phyloP scores from a whole-genome alignment of 2,888 invertebrate genomes.

The Mythimna impura region DNA sequence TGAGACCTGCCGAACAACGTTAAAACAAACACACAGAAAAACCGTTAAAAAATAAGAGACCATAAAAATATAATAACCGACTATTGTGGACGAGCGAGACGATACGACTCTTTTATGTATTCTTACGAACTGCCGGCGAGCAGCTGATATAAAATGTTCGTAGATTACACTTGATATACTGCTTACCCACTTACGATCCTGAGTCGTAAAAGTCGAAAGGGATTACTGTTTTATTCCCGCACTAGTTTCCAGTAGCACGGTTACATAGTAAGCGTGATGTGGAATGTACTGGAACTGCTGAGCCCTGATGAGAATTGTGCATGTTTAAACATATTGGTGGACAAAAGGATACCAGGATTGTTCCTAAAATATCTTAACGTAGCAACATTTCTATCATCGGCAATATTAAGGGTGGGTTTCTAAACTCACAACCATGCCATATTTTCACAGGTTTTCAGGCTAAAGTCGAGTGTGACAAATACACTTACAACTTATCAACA shows the following conservation, averaged over 20 bases:
- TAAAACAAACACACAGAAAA: not conserved
- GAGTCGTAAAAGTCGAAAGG: constrained; percentile 8
- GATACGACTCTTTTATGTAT: not conserved
- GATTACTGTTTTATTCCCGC: constrained; percentile 16
- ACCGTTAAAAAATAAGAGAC: not conserved
- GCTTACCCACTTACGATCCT: constrained; percentile 10
- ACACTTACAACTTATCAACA: too few species aligned
- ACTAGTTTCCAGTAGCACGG: not conserved
- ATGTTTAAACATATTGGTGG: not conserved
- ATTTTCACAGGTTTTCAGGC: too few species aligned
- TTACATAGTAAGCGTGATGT: not conserved
- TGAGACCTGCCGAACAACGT: not conserved
- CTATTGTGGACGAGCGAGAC: not conserved
- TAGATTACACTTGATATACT: constrained; percentile 19
- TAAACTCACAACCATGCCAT: too few species aligned
- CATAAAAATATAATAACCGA: not conserved
- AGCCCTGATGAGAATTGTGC: not conserved
- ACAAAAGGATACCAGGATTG: not conserved
- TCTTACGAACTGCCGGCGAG: not conserved
- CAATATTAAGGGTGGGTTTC: too few species aligned
- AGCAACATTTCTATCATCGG: too few species aligned
- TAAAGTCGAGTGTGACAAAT: too few species aligned
- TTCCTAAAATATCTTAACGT: not conserved
- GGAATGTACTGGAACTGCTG: not conserved
- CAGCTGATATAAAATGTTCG: constrained; percentile 20